phyloP scores from a whole-genome alignment of 2,888 invertebrate genomes.

The Ferdinandea cuprea region DNA sequence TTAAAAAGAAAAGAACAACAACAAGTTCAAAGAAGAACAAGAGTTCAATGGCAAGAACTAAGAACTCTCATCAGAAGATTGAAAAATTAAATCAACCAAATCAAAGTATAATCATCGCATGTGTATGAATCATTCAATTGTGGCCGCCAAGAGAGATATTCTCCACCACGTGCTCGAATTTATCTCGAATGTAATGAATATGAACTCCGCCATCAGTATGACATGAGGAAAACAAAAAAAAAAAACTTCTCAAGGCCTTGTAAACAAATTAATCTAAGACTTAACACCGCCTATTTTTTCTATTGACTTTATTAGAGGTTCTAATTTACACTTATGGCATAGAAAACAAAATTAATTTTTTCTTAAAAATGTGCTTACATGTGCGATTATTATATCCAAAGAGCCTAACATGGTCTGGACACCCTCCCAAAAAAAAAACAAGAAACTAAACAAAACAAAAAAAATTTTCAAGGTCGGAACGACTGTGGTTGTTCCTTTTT shows the following conservation, averaged over 20 bases:
- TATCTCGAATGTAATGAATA: conserved; percentile 39
- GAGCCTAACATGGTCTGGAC: conserved; percentile 46
- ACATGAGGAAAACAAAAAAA: too few species aligned
- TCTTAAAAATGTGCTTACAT: conserved; percentile 7
- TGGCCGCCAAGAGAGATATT: conserved; percentile 14
- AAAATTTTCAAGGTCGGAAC: conserved; percentile 55
- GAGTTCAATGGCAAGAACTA: conserved; percentile 53
- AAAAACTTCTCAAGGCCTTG: conserved; percentile 48
- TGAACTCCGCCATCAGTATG: conserved; percentile 19
- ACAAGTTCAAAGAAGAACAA: background rate
- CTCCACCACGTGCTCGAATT: conserved; percentile 56
- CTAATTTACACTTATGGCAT: conserved; percentile 43
- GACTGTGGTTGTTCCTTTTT: conserved; percentile 56
- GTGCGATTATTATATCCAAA: conserved; percentile 17
- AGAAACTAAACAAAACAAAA: conserved; percentile 15
- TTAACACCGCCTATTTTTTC: too few species aligned
- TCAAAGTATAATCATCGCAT: conserved; percentile 45
- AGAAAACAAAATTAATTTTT: background rate
- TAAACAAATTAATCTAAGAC: conserved; percentile 44
- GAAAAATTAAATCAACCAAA: conserved; percentile 21
- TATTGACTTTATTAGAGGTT: conserved; percentile 45
- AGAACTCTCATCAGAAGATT: conserved; percentile 18
- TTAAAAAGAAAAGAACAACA: background rate
- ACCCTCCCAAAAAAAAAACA: conserved; percentile 1
- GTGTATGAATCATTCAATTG: conserved; percentile 49